Evolutionary conservation across 1,140 invertebrate species (phyloP).

Genomic region (Drosophila takahashii): DNA sequence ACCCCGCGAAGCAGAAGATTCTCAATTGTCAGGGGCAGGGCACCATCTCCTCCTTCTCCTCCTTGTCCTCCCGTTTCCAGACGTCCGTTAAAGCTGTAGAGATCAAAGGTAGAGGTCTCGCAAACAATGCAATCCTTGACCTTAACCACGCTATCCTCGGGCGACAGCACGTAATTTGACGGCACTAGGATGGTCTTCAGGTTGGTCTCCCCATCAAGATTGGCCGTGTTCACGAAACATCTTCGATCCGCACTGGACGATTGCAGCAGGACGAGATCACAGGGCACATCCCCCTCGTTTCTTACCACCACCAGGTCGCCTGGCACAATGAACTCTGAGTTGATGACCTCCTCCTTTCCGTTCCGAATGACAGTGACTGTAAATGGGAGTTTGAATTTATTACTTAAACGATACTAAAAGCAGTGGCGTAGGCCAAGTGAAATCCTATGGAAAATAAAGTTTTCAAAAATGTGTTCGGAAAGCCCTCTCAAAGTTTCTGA

Average conservation of each 20-base stretch:
- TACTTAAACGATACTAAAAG: too few relatives aligned
- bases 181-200: constrained; percentile 92
- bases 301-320: constrained; percentile 91
- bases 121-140: constrained; percentile 88
- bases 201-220: constrained; percentile 99
- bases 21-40: constrained; percentile 87
- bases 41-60: background rate
- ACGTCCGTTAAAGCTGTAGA: constrained; percentile 92
- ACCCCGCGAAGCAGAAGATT: constrained; percentile 92
- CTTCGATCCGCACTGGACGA: constrained; percentile 95
- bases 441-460: too few relatives aligned
- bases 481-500: too few relatives aligned
- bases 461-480: too few relatives aligned
- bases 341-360: constrained; percentile 85
- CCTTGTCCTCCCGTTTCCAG: constrained; percentile 84
- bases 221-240: constrained; percentile 99
- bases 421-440: too few relatives aligned
- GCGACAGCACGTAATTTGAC: constrained; percentile 76
- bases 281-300: constrained; percentile 90
- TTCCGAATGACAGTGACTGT: constrained; percentile 87
- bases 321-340: constrained; percentile 87
- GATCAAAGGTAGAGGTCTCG: constrained; percentile 88
- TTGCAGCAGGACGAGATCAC: constrained; percentile 91
- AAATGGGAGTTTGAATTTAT: constrained; percentile 13
- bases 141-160: background rate